Percentiles rank a stretch among this genome's conserved stretches.
Evolutionary conservation across 2,113 vertebrate species (phyloP).

Genomic region (Oncorhynchus clarkii): DNA sequence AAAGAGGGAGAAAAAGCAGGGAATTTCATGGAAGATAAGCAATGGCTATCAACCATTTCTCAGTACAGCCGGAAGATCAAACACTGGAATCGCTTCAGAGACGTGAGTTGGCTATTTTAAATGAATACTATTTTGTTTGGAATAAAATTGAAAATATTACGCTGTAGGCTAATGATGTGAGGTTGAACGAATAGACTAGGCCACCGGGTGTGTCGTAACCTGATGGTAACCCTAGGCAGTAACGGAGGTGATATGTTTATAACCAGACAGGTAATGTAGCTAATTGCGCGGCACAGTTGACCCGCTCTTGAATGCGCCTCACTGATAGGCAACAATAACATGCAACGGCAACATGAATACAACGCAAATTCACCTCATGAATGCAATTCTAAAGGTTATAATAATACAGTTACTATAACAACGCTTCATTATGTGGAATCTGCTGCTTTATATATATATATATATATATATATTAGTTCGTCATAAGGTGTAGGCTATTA

Average conservation of each 20-base stretch:
- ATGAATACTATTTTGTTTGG: background rate
- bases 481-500: background rate
- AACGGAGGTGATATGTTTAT: background rate
- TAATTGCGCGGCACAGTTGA: too few relatives aligned
- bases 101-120: conserved; percentile 78
- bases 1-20: conserved; percentile 81
- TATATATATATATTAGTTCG: background rate
- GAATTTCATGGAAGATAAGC: conserved; percentile 93
- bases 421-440: background rate
- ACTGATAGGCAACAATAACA: background rate
- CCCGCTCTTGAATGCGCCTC: background rate
- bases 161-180: too few relatives aligned
- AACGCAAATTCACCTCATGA: background rate
- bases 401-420: background rate
- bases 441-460: background rate
- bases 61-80: conserved; percentile 92
- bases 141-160: background rate
- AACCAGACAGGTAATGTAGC: background rate
- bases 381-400: background rate
- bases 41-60: conserved; percentile 92
- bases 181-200: too few relatives aligned
- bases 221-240: background rate
- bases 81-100: conserved; percentile 96
- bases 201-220: background rate
- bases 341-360: background rate